phyloP scores from a whole-genome alignment of 2,797 vertebrate species.

The Huso huso region DNA sequence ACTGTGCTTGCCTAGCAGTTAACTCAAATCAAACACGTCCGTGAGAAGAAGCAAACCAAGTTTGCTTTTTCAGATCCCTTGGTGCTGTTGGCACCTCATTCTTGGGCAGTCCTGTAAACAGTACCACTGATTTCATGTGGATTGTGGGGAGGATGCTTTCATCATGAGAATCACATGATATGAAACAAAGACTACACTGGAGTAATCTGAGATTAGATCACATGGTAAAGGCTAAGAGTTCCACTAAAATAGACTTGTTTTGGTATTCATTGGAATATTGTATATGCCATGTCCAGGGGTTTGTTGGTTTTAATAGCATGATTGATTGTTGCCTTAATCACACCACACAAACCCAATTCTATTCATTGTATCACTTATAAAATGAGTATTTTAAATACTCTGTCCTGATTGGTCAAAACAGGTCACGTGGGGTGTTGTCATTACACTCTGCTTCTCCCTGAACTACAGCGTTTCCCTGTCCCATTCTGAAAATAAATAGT shows the following conservation, averaged over 20 bases:
- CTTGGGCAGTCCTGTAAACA: neutral
- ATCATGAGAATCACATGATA: neutral
- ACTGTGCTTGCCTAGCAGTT: constrained; percentile 35
- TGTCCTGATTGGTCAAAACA: too few relatives aligned
- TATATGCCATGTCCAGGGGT: too few relatives aligned
- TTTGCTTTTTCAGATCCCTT: constrained; percentile 27
- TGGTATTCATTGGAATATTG: too few relatives aligned
- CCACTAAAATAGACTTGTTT: neutral
- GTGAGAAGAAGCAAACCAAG: constrained; percentile 21
- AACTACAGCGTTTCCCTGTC: too few relatives aligned
- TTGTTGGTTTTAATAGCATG: too few relatives aligned
- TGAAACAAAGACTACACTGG: neutral
- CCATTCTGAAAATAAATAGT: too few relatives aligned
- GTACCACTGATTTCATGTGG: constrained; percentile 14
- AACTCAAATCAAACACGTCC: constrained; percentile 38
- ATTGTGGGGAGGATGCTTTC: neutral
- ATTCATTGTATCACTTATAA: too few relatives aligned
- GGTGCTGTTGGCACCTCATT: neutral
- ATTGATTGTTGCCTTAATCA: too few relatives aligned
- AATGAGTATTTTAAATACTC: too few relatives aligned
- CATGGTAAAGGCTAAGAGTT: neutral
- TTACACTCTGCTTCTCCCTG: too few relatives aligned
- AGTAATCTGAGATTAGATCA: neutral
- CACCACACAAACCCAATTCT: too few relatives aligned
- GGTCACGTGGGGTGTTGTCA: too few relatives aligned